Conservation (phyloP, 2,888 invertebrate genomes). For the Drosophila cognata region DNA sequence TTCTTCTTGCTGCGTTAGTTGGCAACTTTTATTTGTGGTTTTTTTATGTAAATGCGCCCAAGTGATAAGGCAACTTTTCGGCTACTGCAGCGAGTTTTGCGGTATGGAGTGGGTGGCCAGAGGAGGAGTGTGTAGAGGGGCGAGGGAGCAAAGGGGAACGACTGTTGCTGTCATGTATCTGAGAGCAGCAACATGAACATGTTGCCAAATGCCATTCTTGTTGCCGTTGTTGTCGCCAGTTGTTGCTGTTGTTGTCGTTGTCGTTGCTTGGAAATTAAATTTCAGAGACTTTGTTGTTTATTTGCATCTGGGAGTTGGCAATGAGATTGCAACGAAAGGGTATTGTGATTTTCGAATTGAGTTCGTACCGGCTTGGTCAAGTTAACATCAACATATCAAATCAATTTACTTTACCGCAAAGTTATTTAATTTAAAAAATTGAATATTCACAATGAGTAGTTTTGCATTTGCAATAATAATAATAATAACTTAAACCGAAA, state of each 20-base stretch:
- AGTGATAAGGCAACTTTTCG: conserved; percentile 81
- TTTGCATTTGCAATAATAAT: not conserved
- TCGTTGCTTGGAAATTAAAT: conserved; percentile 72
- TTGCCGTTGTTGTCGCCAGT: conserved; percentile 38
- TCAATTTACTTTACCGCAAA: not conserved
- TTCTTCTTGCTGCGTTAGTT: conserved; percentile 74
- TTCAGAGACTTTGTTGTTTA: conserved; percentile 81
- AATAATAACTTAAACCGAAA: not conserved
- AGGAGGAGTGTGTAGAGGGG: not conserved
- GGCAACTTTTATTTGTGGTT: conserved; percentile 82
- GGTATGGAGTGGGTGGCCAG: not conserved
- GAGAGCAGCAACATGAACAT: conserved; percentile 77
- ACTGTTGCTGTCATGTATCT: conserved; percentile 76
- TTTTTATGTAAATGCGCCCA: conserved; percentile 81
- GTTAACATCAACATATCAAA: not conserved
- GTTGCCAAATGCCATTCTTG: conserved; percentile 71
- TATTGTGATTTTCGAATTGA: conserved; percentile 52
- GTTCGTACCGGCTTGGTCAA: conserved; percentile 27
- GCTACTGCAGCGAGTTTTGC: conserved; percentile 61
- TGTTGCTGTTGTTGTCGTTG: conserved; percentile 34
- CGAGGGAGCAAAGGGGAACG: conserved; percentile 11
- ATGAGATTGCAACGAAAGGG: conserved; percentile 46
- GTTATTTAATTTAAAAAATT: not conserved
- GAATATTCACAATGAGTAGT: not conserved
- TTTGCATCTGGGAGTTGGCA: conserved; percentile 58